Percentiles rank a stretch among this genome's conserved stretches.
These are phyloP conservation scores for Tetragonula clypearis DNA, from an alignment of 1,140 invertebrate genomes.

Conservation along the genomic window DNA sequence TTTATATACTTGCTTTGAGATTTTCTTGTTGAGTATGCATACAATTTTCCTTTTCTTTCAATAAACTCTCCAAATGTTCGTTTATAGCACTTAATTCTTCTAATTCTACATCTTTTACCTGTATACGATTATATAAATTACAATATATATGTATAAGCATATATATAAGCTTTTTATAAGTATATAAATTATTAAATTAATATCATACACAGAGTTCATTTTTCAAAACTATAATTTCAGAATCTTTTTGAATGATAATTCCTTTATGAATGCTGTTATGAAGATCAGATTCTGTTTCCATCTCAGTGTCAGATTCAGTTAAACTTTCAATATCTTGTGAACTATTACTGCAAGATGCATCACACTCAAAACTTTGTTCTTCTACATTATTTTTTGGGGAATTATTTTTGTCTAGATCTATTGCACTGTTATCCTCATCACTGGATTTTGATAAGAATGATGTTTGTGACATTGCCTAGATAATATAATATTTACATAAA, in stretches of 20 bases:
- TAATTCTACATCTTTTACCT: slow-evolving; percentile 68
- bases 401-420: slow-evolving; percentile 20
- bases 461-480: slow-evolving; percentile 35
- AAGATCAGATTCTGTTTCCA: slow-evolving; percentile 22
- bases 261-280: slow-evolving; percentile 40
- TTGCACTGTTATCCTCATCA: slow-evolving; percentile 9
- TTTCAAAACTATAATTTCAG: slow-evolving; percentile 70
- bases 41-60: slow-evolving; percentile 55
- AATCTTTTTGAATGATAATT: slow-evolving; percentile 71
- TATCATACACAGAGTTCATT: slow-evolving; percentile 65
- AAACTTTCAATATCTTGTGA: slow-evolving; percentile 35
- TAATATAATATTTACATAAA: slow-evolving; percentile 23
- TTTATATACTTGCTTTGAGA: slow-evolving; percentile 55
- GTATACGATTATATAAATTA: slow-evolving; percentile 6
- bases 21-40: slow-evolving; percentile 44
- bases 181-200: slow-evolving; percentile 13
- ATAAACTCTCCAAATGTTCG: slow-evolving; percentile 44
- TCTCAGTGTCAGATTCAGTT: slow-evolving; percentile 47
- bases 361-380: slow-evolving; percentile 23
- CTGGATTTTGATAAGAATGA: slow-evolving; percentile 33
- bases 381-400: slow-evolving; percentile 32
- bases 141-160: not conserved
- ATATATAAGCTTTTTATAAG: not conserved
- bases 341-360: slow-evolving; percentile 38
- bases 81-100: slow-evolving; percentile 61